These are phyloP conservation scores for Kryptolebias ocellatus DNA, from an alignment of 2,797 vertebrate genomes.

Conservation along the genomic window DNA sequence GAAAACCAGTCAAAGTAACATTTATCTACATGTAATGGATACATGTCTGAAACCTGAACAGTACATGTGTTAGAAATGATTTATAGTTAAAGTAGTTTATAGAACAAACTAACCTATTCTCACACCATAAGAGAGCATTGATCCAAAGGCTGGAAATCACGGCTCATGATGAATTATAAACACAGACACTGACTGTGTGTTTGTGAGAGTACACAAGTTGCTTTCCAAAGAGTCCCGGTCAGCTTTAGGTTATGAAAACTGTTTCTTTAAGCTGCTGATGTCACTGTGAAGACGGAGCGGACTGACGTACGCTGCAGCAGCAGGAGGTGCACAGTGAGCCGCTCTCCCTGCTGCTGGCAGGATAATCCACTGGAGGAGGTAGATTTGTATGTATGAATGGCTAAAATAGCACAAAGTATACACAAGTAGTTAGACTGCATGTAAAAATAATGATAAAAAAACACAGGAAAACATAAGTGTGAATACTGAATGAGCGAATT, in stretches of 20 bases:
- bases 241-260: constrained; percentile 44
- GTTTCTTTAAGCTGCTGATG: constrained; percentile 44
- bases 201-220: constrained; percentile 20
- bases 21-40: too few species aligned
- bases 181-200: background rate
- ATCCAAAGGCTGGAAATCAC: background rate
- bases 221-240: constrained; percentile 34
- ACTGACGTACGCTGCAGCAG: constrained; percentile 33
- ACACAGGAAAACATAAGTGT: too few species aligned
- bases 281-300: constrained; percentile 32
- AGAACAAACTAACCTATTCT: too few species aligned
- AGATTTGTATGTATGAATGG: background rate
- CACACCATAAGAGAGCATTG: too few species aligned
- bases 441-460: too few species aligned
- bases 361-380: constrained; percentile 54
- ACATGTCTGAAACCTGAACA: too few species aligned
- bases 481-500: constrained; percentile 2
- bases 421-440: too few species aligned
- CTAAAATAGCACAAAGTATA: background rate
- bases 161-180: background rate
- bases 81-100: too few species aligned
- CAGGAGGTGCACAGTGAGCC: constrained; percentile 53
- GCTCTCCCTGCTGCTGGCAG: constrained; percentile 56
- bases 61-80: too few species aligned
- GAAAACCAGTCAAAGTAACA: too few species aligned